Percentiles rank a stretch among this genome's conserved stretches.
Evolutionary conservation across 1,140 invertebrate genomes (phyloP).

Genomic region (Helicoverpa armigera): DNA sequence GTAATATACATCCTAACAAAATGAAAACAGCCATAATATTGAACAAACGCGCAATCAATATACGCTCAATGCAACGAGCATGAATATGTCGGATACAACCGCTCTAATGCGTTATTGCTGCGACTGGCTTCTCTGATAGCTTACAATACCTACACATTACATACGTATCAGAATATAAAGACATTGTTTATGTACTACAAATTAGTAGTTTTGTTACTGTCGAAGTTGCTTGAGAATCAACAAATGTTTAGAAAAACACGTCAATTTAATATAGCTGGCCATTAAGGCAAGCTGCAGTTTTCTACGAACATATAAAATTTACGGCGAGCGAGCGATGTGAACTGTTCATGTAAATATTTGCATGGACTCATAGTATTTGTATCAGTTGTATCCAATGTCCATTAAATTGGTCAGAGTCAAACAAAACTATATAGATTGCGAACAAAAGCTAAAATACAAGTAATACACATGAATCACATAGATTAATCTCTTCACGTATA

Average conservation of each 20-base stretch:
- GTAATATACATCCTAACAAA: no score
- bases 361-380: no score
- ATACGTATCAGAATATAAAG: background rate
- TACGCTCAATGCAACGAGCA: background rate
- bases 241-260: no score
- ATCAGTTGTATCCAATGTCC: no score
- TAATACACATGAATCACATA: conserved; percentile 36
- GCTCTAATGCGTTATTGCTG: conserved; percentile 19
- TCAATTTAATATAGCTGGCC: no score
- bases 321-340: no score
- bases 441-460: background rate
- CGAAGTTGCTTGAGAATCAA: no score
- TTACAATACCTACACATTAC: background rate
- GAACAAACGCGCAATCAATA: conserved; percentile 14
- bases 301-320: no score
- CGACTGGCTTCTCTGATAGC: background rate
- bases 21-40: background rate
- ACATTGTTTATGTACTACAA: background rate
- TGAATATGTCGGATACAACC: conserved; percentile 22
- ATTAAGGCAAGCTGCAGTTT: no score
- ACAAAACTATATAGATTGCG: background rate
- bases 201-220: background rate
- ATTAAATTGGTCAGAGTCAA: background rate
- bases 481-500: conserved; percentile 39
- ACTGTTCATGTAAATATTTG: no score